Evolutionary conservation across 2,888 invertebrate species (phyloP).

Genomic region (Autographa pulchrina): DNA sequence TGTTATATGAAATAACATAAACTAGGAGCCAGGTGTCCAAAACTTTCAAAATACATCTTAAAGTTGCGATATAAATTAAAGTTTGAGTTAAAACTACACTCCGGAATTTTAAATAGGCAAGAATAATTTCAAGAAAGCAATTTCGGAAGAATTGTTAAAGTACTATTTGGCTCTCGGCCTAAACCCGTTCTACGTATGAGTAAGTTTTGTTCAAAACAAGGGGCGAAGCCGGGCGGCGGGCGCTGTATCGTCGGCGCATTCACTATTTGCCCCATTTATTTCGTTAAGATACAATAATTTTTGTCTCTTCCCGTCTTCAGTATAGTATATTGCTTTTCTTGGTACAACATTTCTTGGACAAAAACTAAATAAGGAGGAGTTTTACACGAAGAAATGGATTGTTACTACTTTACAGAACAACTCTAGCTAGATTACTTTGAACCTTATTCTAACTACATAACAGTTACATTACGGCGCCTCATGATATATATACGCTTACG

Average conservation of each 20-base stretch:
- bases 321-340: slow-evolving; percentile 56
- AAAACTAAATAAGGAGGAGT: slow-evolving; percentile 21
- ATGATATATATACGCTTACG: neutral
- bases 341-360: slow-evolving; percentile 49
- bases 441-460: neutral
- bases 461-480: neutral
- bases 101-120: slow-evolving; percentile 34
- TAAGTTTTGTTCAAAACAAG: slow-evolving; percentile 68
- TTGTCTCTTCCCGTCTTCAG: slow-evolving; percentile 59
- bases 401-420: neutral
- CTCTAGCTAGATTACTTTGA: neutral
- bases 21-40: slow-evolving; percentile 52
- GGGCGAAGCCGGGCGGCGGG: slow-evolving; percentile 57
- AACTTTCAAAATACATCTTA: slow-evolving; percentile 52
- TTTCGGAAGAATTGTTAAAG: slow-evolving; percentile 41
- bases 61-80: slow-evolving; percentile 53
- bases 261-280: slow-evolving; percentile 75
- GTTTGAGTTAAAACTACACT: slow-evolving; percentile 35
- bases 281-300: slow-evolving; percentile 77
- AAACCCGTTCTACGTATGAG: slow-evolving; percentile 61
- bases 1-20: slow-evolving; percentile 46
- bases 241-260: slow-evolving; percentile 65
- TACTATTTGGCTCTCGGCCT: slow-evolving; percentile 66
- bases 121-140: slow-evolving; percentile 46
- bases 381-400: slow-evolving; percentile 3